Evolutionary conservation across 2,797 vertebrate species (phyloP).

Genomic region (Silurus aristotelis): DNA sequence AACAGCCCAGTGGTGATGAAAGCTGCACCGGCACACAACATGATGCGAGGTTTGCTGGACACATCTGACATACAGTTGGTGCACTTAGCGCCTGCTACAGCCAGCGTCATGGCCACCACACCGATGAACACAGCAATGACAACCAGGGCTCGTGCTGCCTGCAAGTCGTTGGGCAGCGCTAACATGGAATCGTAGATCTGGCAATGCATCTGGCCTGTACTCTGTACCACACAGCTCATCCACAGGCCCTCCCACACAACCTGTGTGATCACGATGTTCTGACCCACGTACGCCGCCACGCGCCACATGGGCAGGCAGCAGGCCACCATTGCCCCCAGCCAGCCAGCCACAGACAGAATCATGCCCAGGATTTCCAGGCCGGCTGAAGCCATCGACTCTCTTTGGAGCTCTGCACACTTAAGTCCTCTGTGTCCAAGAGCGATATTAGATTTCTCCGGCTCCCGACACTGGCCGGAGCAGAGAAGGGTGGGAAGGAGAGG

Average conservation of each 20-base stretch:
- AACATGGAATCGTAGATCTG: slow-evolving; percentile 80
- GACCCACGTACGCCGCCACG: slow-evolving; percentile 77
- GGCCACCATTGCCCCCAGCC: slow-evolving; percentile 80
- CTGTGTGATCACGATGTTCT: slow-evolving; percentile 82
- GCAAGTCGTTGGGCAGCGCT: slow-evolving; percentile 73
- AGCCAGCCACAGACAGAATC: slow-evolving; percentile 78
- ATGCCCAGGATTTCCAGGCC: slow-evolving; percentile 80
- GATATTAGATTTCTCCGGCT: slow-evolving; percentile 72
- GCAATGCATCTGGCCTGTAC: slow-evolving; percentile 84
- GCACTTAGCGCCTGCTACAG: slow-evolving; percentile 78
- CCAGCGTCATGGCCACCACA: slow-evolving; percentile 70
- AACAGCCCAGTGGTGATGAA: slow-evolving; percentile 72
- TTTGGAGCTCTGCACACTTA: slow-evolving; percentile 13
- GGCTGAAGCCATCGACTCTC: slow-evolving; percentile 71
- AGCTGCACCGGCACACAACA: slow-evolving; percentile 66
- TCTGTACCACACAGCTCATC: slow-evolving; percentile 84
- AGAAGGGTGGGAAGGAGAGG: slow-evolving; percentile 58
- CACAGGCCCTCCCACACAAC: slow-evolving; percentile 83
- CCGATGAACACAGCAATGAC: slow-evolving; percentile 72
- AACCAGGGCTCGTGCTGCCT: slow-evolving; percentile 75
- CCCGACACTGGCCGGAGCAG: slow-evolving; percentile 61
- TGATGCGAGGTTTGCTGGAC: slow-evolving; percentile 72
- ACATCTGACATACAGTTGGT: slow-evolving; percentile 76
- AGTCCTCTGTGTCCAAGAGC: slow-evolving; percentile 49
- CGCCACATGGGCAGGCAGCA: slow-evolving; percentile 83